These are phyloP conservation scores for Lampris incognitus DNA, from an alignment of 2,113 vertebrate genomes.

Conservation along the genomic window DNA sequence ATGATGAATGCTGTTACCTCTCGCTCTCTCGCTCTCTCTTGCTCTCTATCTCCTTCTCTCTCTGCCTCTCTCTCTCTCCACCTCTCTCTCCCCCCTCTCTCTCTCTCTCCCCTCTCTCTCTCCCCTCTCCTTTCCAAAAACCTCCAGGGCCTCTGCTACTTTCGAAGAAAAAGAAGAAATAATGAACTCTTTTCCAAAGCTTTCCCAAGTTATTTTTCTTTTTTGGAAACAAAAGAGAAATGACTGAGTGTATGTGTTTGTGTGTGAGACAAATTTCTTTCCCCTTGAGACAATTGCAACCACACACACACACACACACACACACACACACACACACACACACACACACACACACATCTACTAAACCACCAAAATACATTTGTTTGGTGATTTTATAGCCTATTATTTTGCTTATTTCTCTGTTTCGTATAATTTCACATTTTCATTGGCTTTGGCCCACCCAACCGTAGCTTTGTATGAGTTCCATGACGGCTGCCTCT, in stretches of 20 bases:
- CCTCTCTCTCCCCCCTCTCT: slow-evolving; percentile 38
- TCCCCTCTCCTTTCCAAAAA: slow-evolving; percentile 35
- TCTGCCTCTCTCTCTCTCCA: slow-evolving; percentile 11
- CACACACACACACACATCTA: neutral
- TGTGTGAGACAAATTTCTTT: slow-evolving; percentile 30
- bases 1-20: slow-evolving; percentile 59
- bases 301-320: no score
- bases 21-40: slow-evolving; percentile 36
- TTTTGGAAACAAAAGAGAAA: slow-evolving; percentile 7
- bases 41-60: slow-evolving; percentile 9
- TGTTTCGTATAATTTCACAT: slow-evolving; percentile 27
- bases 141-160: slow-evolving; percentile 54
- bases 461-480: slow-evolving; percentile 9
- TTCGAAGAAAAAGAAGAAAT: slow-evolving; percentile 26
- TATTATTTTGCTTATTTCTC: slow-evolving; percentile 36
- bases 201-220: neutral
- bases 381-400: slow-evolving; percentile 26
- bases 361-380: slow-evolving; percentile 20
- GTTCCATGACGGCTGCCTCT: neutral
- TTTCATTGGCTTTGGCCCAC: slow-evolving; percentile 33
- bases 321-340: no score
- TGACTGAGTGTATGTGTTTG: neutral
- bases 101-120: slow-evolving; percentile 10
- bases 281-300: neutral
- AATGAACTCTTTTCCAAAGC: slow-evolving; percentile 17